phyloP scores from a whole-genome alignment of 2,113 vertebrate genomes.

The Gambusia holbrooki region DNA sequence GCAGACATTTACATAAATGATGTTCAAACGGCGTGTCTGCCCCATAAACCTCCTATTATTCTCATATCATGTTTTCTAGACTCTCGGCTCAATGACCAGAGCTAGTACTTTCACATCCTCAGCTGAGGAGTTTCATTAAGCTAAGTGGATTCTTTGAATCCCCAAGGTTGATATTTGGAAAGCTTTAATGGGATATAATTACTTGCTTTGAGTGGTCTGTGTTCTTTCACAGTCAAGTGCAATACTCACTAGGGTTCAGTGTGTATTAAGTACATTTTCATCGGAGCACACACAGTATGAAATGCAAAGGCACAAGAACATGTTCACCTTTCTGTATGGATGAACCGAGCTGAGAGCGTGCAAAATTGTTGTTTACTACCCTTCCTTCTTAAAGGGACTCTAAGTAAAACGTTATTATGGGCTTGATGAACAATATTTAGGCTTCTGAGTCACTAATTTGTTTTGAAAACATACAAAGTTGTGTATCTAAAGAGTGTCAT shows the following conservation, averaged over 20 bases:
- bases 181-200: conserved; percentile 58
- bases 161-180: conserved; percentile 61
- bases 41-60: conserved; percentile 66
- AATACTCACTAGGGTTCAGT: conserved; percentile 6
- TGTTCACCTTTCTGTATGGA: background rate
- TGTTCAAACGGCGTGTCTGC: conserved; percentile 58
- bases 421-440: background rate
- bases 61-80: conserved; percentile 50
- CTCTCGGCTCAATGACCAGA: conserved; percentile 42
- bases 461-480: background rate
- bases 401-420: background rate
- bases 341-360: background rate
- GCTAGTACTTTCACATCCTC: conserved; percentile 35
- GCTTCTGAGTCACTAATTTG: too few relatives aligned
- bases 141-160: conserved; percentile 69
- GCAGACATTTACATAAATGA: conserved; percentile 66
- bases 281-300: background rate
- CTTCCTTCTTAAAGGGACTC: background rate
- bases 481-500: background rate
- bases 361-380: background rate
- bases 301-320: background rate
- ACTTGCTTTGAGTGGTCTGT: conserved; percentile 38
- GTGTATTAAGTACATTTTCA: conserved; percentile 9
- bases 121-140: conserved; percentile 64
- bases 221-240: conserved; percentile 30